phyloP scores from a whole-genome alignment of 2,888 invertebrate species.

The Tipula helvola region DNA sequence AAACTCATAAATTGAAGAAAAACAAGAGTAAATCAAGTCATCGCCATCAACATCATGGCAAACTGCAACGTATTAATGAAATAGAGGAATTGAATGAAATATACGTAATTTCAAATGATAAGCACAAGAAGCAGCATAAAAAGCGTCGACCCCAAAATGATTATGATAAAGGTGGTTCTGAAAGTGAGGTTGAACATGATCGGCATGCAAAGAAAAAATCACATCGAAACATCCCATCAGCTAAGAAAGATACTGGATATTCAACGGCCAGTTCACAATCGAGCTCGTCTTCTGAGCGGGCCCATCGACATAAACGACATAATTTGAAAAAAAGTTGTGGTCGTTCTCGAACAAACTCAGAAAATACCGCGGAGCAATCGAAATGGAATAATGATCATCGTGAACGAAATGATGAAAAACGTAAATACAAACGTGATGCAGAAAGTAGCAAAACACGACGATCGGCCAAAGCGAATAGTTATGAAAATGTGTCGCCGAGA shows the following conservation, averaged over 20 bases:
- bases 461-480: neutral
- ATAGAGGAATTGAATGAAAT: constrained; percentile 37
- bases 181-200: constrained; percentile 26
- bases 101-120: constrained; percentile 40
- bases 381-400: constrained; percentile 18
- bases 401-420: constrained; percentile 9
- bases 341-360: constrained; percentile 25
- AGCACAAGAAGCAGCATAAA: constrained; percentile 18
- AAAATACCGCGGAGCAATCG: constrained; percentile 23
- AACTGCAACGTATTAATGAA: constrained; percentile 24
- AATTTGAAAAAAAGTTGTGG: constrained; percentile 19
- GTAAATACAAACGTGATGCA: neutral
- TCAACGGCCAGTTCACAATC: constrained; percentile 54
- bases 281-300: constrained; percentile 31
- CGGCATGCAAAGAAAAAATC: constrained; percentile 22
- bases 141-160: constrained; percentile 12
- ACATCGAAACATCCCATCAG: constrained; percentile 11
- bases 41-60: neutral
- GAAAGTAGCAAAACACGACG: neutral
- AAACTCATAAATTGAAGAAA: constrained; percentile 38
- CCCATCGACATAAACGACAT: constrained; percentile 22
- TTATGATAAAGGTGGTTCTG: constrained; percentile 19
- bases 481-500: neutral
- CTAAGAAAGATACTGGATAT: constrained; percentile 51
- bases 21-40: constrained; percentile 22